Evolutionary conservation across 2,797 vertebrate genomes (phyloP), one percentile per base, ranked within the genome.

Genomic region (Crax fasciolata): DNA sequence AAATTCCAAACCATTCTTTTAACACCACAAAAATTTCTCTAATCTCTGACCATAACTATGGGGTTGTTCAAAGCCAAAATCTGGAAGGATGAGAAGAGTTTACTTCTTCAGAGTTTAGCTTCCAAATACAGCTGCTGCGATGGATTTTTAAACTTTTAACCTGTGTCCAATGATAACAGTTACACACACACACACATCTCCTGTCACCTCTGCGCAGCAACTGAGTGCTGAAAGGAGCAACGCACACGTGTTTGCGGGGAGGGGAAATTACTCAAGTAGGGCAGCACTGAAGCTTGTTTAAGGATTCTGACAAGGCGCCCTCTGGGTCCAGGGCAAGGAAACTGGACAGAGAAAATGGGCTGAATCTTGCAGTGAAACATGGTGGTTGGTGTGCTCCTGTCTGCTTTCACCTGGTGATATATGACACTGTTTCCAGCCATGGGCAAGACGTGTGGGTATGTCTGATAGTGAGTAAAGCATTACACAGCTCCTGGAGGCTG

Each of bases 391-490:
- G 72, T 54, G 32, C n/a, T 81, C n/a, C 71, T 86, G 35, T 67
- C 6, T 77, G 2, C 48, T 90, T 88, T 72, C 75, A n/a, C 17
- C 71, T 38, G n/a, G 80, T 67, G 83, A 71, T 3, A 57, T 35
- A 35, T 35, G 80, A 28, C 28, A 77, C 35, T 66, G 63, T 49
- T 87, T 67, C 59, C 57, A 94, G 74, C 52, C 88, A 63, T 80
- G 81, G 71, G 52, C 74, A 89, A 88, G 80, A 48, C 19, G 2
- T 57, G 52, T 25, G 70, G 77, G 25, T 65, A 28, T 86, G 79
- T 88, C 73, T 84, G 85, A 74, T 30, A 79, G 93, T 71, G 88
- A 95, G 39, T 79, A 86, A 91, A 91, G 71, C 16, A 0, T 93
- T 77, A 66, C 6, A 4, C 61, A 91, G 86, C 84, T 87, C 74